Conservation (phyloP, 2,888 invertebrate species). For the Imbricaverruca yamaguchii region DNA sequence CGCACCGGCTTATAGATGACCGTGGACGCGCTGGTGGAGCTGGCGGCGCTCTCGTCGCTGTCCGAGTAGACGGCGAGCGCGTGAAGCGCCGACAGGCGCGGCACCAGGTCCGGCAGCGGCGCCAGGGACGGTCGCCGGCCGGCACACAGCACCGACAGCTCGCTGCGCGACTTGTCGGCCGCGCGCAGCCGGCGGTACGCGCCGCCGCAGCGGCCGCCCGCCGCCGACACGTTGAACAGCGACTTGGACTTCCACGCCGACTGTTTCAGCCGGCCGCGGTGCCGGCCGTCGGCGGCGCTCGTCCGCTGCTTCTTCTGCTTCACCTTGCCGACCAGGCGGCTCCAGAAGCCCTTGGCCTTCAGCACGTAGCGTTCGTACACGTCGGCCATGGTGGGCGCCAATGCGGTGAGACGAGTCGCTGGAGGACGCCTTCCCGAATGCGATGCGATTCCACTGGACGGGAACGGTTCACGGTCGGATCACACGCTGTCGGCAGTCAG, state of each 20-base stretch:
- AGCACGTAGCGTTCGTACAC: slow-evolving; percentile 6
- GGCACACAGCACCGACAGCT: neutral
- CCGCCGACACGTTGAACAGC: slow-evolving; percentile 10
- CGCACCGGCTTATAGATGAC: slow-evolving; percentile 6
- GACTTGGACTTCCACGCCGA: slow-evolving; percentile 9
- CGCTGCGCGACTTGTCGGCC: neutral
- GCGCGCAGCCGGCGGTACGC: neutral
- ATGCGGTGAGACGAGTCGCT: too few relatives aligned
- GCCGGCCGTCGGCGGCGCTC: neutral
- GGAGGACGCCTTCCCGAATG: too few relatives aligned
- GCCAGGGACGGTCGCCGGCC: neutral
- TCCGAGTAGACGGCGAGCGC: slow-evolving; percentile 8
- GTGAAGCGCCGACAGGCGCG: slow-evolving; percentile 1
- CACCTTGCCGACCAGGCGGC: neutral
- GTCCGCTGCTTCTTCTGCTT: neutral
- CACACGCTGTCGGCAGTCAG: neutral
- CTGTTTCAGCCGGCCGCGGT: neutral
- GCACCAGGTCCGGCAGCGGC: slow-evolving; percentile 14
- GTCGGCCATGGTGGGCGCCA: neutral
- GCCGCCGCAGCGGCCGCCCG: neutral
- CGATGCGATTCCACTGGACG: too few relatives aligned
- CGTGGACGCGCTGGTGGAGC: slow-evolving; percentile 10
- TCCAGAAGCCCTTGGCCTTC: slow-evolving; percentile 4
- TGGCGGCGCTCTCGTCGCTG: slow-evolving; percentile 1
- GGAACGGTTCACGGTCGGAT: too few relatives aligned